A percentile compares a stretch with the other conserved stretches of the same genome.
phyloP scores from a whole-genome alignment of 2,113 vertebrate genomes.

The Nannospalax galili region DNA sequence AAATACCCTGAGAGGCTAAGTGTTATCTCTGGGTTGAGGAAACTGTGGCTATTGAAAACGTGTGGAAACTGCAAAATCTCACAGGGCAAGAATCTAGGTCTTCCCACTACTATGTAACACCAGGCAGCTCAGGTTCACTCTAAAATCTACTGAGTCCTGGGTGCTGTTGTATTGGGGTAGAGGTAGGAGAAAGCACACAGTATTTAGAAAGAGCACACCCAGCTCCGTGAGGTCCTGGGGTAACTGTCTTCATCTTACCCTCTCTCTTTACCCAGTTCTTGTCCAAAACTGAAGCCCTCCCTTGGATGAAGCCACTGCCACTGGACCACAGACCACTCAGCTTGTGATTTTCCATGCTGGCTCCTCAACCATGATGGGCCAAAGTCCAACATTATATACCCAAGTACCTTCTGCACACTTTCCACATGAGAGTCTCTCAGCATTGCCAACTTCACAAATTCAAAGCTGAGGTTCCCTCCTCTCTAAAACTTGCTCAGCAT shows the following conservation, averaged over 20 bases:
- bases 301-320: not conserved
- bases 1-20: conserved; percentile 24
- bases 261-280: not conserved
- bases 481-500: not conserved
- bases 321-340: not conserved
- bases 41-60: not conserved
- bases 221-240: not conserved
- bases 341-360: not conserved
- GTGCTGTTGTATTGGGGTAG: fast-evolving
- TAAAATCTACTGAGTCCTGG: not conserved
- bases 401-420: not conserved
- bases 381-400: not conserved
- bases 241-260: not conserved
- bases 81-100: conserved; percentile 19
- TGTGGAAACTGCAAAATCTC: not conserved
- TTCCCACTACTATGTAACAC: not conserved
- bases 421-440: not conserved
- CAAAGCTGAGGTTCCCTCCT: not conserved
- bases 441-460: not conserved
- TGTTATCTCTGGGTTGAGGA: not conserved
- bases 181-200: not conserved
- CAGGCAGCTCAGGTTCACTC: not conserved
- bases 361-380: not conserved
- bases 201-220: not conserved
- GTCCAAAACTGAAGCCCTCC: not conserved